A percentile compares a stretch with the other conserved stretches of the same genome.
Evolutionary conservation across 2,888 invertebrate genomes (phyloP).

Genomic region (Silvanus unidentatus): DNA sequence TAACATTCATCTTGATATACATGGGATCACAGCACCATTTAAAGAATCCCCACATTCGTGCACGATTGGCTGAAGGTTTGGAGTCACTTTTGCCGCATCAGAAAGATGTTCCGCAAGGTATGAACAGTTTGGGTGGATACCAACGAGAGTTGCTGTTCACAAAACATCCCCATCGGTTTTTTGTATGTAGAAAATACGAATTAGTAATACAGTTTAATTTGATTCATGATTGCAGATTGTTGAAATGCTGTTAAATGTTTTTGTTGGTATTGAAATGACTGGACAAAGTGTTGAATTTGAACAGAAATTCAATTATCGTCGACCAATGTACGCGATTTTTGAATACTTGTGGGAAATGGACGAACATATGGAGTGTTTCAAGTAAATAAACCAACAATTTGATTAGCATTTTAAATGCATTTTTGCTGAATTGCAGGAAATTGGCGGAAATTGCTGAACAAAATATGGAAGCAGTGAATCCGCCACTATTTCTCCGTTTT

Average conservation of each 20-base stretch:
- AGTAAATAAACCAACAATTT: constrained; percentile 50
- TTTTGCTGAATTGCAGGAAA: constrained; percentile 46
- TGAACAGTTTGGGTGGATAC: constrained; percentile 49
- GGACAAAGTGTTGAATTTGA: constrained; percentile 94
- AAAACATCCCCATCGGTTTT: constrained; percentile 65
- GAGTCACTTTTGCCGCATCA: constrained; percentile 76
- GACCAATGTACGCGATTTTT: constrained; percentile 92
- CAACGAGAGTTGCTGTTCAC: constrained; percentile 70
- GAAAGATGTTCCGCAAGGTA: constrained; percentile 46
- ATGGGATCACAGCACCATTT: constrained; percentile 76
- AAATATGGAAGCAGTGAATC: constrained; percentile 84
- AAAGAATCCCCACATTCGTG: constrained; percentile 88
- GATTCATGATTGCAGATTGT: constrained; percentile 57
- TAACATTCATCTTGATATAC: constrained; percentile 75
- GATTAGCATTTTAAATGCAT: too few relatives aligned
- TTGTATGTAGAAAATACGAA: constrained; percentile 45
- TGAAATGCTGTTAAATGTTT: constrained; percentile 77
- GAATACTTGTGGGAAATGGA: constrained; percentile 83
- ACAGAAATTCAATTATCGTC: constrained; percentile 92
- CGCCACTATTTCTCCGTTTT: constrained; percentile 89
- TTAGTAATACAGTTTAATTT: not conserved
- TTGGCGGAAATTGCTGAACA: constrained; percentile 75
- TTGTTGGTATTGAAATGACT: constrained; percentile 97
- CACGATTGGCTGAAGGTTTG: constrained; percentile 81
- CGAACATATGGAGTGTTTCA: constrained; percentile 71